phyloP scores from a whole-genome alignment of 1,140 invertebrate species.

The Panulirus ornatus region DNA sequence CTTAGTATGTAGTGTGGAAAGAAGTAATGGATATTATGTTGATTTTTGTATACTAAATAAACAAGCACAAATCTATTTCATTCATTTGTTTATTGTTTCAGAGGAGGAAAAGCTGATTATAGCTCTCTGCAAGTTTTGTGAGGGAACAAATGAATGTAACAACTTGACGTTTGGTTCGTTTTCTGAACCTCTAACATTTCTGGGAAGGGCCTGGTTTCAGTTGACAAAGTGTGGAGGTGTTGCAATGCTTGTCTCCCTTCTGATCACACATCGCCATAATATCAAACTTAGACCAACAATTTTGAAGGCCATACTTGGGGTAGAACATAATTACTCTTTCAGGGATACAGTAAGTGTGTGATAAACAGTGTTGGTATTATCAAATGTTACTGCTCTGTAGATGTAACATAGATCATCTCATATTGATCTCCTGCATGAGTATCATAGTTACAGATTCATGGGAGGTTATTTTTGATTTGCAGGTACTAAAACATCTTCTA shows the following conservation, averaged over 20 bases:
- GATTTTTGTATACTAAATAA: no score
- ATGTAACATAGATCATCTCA: no score
- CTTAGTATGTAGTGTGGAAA: no score
- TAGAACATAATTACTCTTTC: constrained; percentile 48
- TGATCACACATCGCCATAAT: constrained; percentile 23
- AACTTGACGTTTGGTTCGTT: constrained; percentile 37
- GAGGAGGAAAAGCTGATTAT: constrained; percentile 58
- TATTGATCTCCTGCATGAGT: no score
- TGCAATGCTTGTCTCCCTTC: constrained; percentile 41
- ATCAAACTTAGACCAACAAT: constrained; percentile 35
- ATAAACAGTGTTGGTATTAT: background rate
- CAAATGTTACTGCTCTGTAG: no score
- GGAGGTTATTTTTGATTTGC: constrained; percentile 3
- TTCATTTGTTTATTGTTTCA: constrained; percentile 8
- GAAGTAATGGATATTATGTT: no score
- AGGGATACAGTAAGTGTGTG: constrained; percentile 38
- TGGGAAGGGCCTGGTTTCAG: constrained; percentile 56
- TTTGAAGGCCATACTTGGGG: constrained; percentile 40
- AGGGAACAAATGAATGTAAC: constrained; percentile 41
- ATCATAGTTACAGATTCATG: background rate
- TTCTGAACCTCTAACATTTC: constrained; percentile 45
- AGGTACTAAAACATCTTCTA: constrained; percentile 56
- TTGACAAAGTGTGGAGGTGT: constrained; percentile 54
- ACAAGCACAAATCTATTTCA: background rate
- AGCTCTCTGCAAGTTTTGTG: constrained; percentile 56